Evolutionary conservation across 2,113 vertebrate genomes (phyloP).

Genomic region (Rhynchopsitta pachyrhyncha): DNA sequence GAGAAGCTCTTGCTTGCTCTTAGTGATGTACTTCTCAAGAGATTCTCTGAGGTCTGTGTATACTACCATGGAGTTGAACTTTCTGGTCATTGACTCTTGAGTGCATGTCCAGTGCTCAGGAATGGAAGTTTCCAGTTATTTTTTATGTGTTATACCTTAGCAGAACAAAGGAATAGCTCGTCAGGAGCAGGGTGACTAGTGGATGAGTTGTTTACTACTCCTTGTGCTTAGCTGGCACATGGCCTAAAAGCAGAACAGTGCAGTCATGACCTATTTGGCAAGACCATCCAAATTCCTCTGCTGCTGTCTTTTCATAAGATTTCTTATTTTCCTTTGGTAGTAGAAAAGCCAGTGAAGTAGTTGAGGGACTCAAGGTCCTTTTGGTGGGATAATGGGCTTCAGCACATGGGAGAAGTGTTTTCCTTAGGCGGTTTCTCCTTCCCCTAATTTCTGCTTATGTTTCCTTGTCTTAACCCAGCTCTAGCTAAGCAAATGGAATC

Average conservation of each 20-base stretch:
- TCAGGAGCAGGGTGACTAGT: neutral
- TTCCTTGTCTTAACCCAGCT: neutral
- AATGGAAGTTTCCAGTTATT: neutral
- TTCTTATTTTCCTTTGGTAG: neutral
- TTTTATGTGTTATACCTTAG: neutral
- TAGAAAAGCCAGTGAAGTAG: neutral
- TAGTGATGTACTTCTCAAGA: neutral
- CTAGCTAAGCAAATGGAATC: neutral
- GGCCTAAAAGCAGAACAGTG: neutral
- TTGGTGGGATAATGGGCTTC: neutral
- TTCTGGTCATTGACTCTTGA: neutral
- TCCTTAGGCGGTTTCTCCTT: neutral
- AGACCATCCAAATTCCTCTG: neutral
- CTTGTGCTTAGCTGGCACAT: neutral
- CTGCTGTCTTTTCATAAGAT: neutral
- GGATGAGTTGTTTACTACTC: neutral
- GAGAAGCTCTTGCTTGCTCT: neutral
- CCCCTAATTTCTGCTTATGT: neutral
- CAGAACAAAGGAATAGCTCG: neutral
- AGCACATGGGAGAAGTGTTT: neutral
- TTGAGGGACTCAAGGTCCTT: fast-evolving
- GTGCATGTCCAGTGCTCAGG: neutral
- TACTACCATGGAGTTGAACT: neutral
- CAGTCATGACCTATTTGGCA: constrained; percentile 26
- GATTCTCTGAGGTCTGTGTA: neutral